These are phyloP conservation scores for Caenorhabditis sp. DNA, from an alignment of 2,888 invertebrate genomes.

Conservation along the genomic window DNA sequence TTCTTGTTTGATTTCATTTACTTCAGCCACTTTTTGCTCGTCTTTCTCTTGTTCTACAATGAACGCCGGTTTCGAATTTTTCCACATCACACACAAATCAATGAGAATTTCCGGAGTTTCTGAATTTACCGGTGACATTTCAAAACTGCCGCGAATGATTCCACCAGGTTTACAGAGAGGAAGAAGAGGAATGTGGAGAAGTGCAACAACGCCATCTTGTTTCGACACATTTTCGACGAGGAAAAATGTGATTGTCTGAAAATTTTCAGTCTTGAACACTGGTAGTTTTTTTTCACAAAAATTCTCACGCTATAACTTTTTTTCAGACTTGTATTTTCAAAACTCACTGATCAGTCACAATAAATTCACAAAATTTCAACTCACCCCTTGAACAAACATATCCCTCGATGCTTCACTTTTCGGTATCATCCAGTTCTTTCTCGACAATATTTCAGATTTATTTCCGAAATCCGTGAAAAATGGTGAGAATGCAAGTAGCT, in stretches of 20 bases:
- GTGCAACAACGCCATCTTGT: constrained; percentile 43
- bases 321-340: constrained; percentile 1
- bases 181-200: constrained; percentile 47
- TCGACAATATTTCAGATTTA: constrained; percentile 20
- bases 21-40: not conserved
- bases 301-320: no score
- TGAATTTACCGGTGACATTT: constrained; percentile 30
- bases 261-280: no score
- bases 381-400: constrained; percentile 12
- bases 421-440: constrained; percentile 28
- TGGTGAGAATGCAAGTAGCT: constrained; percentile 51
- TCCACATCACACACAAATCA: constrained; percentile 35
- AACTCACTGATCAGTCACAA: not conserved
- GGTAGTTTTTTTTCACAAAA: no score
- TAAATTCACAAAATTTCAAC: no score
- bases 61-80: constrained; percentile 30
- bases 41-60: constrained; percentile 1
- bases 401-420: constrained; percentile 19
- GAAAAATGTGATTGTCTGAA: constrained; percentile 56
- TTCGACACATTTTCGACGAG: constrained; percentile 40
- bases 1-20: no score
- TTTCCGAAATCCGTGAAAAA: constrained; percentile 48
- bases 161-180: constrained; percentile 53
- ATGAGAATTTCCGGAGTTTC: constrained; percentile 8
- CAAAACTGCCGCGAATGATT: constrained; percentile 55